phyloP scores from a whole-genome alignment of 2,888 invertebrate genomes.

The Eupithecia subumbrata region DNA sequence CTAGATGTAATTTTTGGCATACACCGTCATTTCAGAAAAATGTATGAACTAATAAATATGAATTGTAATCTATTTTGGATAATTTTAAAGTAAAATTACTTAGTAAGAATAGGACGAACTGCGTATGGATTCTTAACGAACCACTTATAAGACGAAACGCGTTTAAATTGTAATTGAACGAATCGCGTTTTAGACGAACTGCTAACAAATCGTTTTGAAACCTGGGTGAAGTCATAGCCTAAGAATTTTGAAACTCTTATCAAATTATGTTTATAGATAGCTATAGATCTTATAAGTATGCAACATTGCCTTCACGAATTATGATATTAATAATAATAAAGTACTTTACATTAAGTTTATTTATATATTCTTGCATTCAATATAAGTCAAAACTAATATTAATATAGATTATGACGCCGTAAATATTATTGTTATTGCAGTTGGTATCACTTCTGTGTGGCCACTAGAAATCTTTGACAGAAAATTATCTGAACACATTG shows the following conservation, averaged over 20 bases:
- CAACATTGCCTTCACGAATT: slow-evolving; percentile 2
- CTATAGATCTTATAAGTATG: background rate
- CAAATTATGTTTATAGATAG: background rate
- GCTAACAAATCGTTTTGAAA: background rate
- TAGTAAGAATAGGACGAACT: no score
- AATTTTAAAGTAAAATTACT: no score
- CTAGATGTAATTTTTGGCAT: background rate
- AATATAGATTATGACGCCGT: slow-evolving; percentile 5
- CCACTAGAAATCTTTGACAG: slow-evolving; percentile 10
- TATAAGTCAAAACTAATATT: slow-evolving; percentile 20
- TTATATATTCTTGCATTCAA: slow-evolving; percentile 13
- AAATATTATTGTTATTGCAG: slow-evolving; percentile 20
- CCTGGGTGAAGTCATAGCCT: background rate
- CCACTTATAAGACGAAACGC: no score
- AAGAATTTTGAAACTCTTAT: background rate
- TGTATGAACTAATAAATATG: no score
- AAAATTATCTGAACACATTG: background rate
- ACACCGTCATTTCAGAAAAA: no score
- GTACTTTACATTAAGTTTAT: slow-evolving; percentile 12
- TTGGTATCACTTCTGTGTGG: slow-evolving; percentile 33
- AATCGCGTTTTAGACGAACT: no score
- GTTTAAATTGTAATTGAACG: no score
- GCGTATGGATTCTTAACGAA: no score
- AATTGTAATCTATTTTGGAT: no score
- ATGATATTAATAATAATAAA: slow-evolving; percentile 8